Percentiles rank a stretch among this genome's conserved stretches.
Evolutionary conservation across 2,113 vertebrate species (phyloP).

Genomic region (Pipra filicauda): DNA sequence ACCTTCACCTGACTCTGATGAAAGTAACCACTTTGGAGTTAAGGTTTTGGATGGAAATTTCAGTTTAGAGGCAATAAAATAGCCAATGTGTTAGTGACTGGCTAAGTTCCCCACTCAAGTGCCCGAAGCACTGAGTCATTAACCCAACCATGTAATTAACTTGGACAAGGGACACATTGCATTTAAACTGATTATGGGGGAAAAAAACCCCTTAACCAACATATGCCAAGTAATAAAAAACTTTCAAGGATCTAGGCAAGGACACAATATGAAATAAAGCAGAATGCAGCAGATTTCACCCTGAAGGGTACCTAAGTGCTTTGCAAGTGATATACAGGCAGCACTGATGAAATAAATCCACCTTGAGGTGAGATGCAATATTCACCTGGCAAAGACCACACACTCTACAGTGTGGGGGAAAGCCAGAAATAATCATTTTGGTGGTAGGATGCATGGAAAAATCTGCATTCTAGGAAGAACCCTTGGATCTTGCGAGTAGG

Average conservation of each 20-base stretch:
- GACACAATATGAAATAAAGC: background rate
- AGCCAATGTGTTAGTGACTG: background rate
- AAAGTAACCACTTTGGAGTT: background rate
- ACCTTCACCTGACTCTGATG: background rate
- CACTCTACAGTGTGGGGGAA: background rate
- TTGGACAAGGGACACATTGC: conserved; percentile 15
- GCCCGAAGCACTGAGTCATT: conserved; percentile 36
- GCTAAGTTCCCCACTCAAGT: background rate
- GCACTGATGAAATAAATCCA: background rate
- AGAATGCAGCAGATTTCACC: background rate
- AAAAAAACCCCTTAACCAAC: background rate
- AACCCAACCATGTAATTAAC: conserved; percentile 41
- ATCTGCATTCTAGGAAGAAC: background rate
- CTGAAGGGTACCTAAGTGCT: background rate
- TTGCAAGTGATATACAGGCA: background rate
- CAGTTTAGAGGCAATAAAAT: background rate
- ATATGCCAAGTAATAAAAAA: conserved; percentile 26
- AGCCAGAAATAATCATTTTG: background rate
- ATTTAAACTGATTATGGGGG: background rate
- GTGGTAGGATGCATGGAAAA: background rate
- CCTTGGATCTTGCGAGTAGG: background rate
- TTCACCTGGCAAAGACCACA: background rate
- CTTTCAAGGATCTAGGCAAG: conserved; percentile 32
- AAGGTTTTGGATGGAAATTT: background rate
- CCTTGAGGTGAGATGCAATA: background rate